Percentiles rank a stretch among this genome's conserved stretches.
phyloP scores from a whole-genome alignment of 2,113 vertebrate genomes.

The Chlamydotis undulata region DNA sequence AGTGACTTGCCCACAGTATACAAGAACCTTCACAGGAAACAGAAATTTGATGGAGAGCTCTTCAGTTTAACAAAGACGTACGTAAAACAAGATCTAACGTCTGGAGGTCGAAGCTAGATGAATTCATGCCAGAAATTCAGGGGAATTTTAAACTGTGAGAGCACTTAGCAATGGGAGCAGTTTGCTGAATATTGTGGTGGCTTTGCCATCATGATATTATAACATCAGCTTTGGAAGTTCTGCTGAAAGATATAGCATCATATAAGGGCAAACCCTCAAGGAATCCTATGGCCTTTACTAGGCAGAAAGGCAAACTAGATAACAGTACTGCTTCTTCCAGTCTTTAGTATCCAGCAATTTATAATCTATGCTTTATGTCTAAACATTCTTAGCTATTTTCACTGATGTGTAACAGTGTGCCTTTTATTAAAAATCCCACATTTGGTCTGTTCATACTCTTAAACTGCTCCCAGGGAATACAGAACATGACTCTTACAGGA shows the following conservation, averaged over 20 bases:
- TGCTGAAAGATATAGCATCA: background rate
- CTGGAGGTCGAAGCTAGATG: background rate
- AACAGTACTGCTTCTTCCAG: background rate
- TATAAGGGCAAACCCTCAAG: background rate
- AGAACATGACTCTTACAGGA: background rate
- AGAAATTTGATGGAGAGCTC: conserved; percentile 60
- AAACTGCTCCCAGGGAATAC: background rate
- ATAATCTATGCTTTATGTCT: background rate
- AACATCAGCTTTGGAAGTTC: background rate
- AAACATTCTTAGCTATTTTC: background rate
- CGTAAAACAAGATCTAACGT: background rate
- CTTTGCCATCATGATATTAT: fast-evolving
- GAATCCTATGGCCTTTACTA: background rate
- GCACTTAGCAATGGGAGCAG: background rate
- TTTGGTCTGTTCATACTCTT: background rate
- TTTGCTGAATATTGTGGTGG: background rate
- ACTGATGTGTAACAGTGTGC: background rate
- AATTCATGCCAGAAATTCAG: conserved; percentile 26
- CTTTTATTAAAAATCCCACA: background rate
- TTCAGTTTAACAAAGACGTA: conserved; percentile 45
- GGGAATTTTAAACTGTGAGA: background rate
- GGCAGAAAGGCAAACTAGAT: background rate
- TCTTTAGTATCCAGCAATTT: background rate
- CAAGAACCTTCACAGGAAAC: conserved; percentile 56
- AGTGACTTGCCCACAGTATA: conserved; percentile 49